A percentile compares a stretch with the other conserved stretches of the same genome.
phyloP scores from a whole-genome alignment of 2,113 vertebrate genomes.

The Loxodonta africana region DNA sequence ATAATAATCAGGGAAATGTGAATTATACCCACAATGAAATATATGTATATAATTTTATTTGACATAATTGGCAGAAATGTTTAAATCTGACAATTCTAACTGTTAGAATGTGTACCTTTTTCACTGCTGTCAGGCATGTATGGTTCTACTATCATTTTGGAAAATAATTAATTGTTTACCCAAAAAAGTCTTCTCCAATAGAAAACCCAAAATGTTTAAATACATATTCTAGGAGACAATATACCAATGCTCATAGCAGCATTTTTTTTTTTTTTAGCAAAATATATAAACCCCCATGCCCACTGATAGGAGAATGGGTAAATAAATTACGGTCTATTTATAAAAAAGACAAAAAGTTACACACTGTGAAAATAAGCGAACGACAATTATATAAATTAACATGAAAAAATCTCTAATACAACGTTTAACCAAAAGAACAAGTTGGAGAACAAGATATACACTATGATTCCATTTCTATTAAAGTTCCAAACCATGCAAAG shows the following conservation, averaged over 20 bases:
- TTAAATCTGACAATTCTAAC: background rate
- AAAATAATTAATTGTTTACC: background rate
- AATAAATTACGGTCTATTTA: background rate
- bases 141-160: background rate
- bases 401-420: background rate
- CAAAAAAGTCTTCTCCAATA: background rate
- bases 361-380: background rate
- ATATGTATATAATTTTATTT: background rate
- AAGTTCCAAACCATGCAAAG: background rate
- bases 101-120: background rate
- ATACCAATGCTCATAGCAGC: background rate
- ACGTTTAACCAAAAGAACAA: background rate
- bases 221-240: background rate
- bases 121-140: background rate
- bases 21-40: background rate
- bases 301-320: no score
- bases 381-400: background rate
- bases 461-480: background rate
- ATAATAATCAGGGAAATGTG: background rate
- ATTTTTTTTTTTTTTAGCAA: background rate
- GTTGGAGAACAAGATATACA: background rate
- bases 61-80: background rate
- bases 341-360: background rate
- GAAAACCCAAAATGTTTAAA: background rate
- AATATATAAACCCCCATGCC: background rate